Base-by-base conservation (phyloP, 2,888 invertebrate species). In the Macaria notata region DNA sequence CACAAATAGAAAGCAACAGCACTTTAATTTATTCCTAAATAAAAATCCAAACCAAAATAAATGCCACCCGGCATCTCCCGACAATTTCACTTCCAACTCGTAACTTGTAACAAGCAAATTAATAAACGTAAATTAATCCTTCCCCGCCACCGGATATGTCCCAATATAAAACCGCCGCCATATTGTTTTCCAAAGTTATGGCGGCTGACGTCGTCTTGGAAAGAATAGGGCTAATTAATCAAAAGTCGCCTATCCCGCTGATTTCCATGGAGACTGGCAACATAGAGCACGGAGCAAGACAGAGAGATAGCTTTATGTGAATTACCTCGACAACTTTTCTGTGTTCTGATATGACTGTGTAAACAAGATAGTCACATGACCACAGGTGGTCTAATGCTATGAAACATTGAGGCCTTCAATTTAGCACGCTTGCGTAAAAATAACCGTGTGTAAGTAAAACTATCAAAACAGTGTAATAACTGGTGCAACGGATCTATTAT, bases 211-310 rank as follows among this genome's bases (percentile, higher is more conserved):
- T 72, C 75, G 79, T 72, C 65, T 67, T 67, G 74, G 73, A 88
- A 90, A 91, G 90, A 91, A 91, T 90, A 78, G 84, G 79, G 83
- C 86, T 89, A 91, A 90, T 91, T 90, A 89, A 89, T 91, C 88
- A 89, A 84, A 87, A 87, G 78, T 84, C 83, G 81, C 79, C 50
- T 44, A 43, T 79, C 81, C 79, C 77, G 73, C 78, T 87, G 88
- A 90, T 90, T 90, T 88, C 90, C 90, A 88, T 85, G 80, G 90
- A 88, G 88, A 87, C 78, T 80, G n/a, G 31, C 5, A 9, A 46
- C 41, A 41, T 4, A n/a, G 41, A 41, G 41, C 3, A 41, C 0
- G 9, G 6, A 4, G n/a, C n/a, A 1, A 4, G 9, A 4, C 41
- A 41, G 41, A 41, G 41, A 41, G 41, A 41, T 9, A 41, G 41